These are phyloP conservation scores for Athene cunicularia DNA, from an alignment of 2,113 vertebrate species.

Conservation along the genomic window DNA sequence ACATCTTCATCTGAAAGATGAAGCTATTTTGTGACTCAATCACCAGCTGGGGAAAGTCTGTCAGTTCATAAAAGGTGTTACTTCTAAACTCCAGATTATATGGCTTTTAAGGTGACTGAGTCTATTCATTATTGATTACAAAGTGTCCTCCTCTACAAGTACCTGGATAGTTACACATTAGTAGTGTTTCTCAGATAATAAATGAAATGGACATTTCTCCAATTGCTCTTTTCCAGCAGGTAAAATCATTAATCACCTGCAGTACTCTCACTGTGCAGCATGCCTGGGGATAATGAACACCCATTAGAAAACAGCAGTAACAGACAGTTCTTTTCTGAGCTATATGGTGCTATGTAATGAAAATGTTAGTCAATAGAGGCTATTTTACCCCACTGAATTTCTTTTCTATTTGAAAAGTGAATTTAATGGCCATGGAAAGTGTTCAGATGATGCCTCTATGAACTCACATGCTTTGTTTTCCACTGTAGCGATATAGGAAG, in stretches of 20 bases:
- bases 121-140: not conserved
- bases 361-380: not conserved
- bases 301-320: not conserved
- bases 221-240: slow-evolving; percentile 12
- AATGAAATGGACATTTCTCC: not conserved
- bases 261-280: not conserved
- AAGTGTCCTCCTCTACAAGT: slow-evolving; percentile 3
- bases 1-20: not conserved
- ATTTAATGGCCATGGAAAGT: not conserved
- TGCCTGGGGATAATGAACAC: not conserved
- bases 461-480: not conserved
- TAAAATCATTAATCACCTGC: slow-evolving; percentile 4
- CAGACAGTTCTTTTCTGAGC: not conserved
- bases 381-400: not conserved
- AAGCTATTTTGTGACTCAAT: not conserved
- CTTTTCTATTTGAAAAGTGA: not conserved
- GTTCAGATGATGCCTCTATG: not conserved
- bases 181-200: not conserved
- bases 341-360: not conserved
- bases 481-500: not conserved
- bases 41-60: not conserved
- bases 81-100: not conserved
- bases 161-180: slow-evolving; percentile 3
- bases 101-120: not conserved
- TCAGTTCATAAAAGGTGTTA: not conserved